Evolutionary conservation across 2,888 invertebrate genomes (phyloP), one percentile per base, ranked within the genome.

Genomic region (Drosophila sordidapex): DNA sequence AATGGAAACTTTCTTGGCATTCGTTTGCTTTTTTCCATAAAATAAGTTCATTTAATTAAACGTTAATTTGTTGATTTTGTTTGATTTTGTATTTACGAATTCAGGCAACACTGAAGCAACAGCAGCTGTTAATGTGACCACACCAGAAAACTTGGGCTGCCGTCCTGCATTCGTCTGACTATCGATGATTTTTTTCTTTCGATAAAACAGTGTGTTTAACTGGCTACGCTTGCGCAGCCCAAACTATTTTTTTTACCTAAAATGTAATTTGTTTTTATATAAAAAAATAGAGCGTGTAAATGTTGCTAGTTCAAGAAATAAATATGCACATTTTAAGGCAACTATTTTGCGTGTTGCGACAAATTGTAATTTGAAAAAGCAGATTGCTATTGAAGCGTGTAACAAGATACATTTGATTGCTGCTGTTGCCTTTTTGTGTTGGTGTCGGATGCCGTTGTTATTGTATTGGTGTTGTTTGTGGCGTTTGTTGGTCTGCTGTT

Each of bases 171-270:
- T 49, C 27, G 8, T 11, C 18, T 35, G n/a, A 36, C 25, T 57
- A 73, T 70, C 76, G 76, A 79, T 76, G 21, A 35, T 61, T 46
- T 38, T 38, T 15, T 25, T 25, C 25, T 48, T 59, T 35, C 67
- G 52, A 61, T 67, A 66, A 40, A 38, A 35, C 21, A 49, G 54
- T 62, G 63, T 63, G 57, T 73, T 73, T 65, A 70, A 60, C 54
- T 74, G 61, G 75, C 61, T 80, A 76, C 80, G 80, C 82, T 82
- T 80, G 79, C 79, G 79, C 82, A 46, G 74, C 48, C 13, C 1
- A 36, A 35, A 49, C 43, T 25, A 25, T 66, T 66, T 66, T 54
- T 66, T 66, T 66, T 57, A 35, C n/a, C n/a, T 51, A 2, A 52
- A 51, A 38, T 57, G 25, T 51, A 68, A 51, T 36, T 29, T 36